Percentiles rank a stretch among this genome's conserved stretches.
Conservation (phyloP, 2,797 vertebrate genomes). For the Brachyalestes nurse region DNA sequence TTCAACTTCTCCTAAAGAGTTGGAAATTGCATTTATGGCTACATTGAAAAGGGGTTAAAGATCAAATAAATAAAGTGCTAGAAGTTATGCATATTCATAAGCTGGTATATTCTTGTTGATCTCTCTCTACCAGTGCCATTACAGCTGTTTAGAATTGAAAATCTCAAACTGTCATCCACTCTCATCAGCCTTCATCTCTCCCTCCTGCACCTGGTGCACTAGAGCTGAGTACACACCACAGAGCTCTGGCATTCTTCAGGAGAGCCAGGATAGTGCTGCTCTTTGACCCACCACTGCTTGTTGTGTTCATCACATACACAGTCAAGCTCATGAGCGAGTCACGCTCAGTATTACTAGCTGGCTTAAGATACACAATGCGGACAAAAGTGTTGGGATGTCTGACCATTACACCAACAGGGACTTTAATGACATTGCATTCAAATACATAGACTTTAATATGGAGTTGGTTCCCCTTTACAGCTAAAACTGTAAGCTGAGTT, state of each 20-base stretch:
- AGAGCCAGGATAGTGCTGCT: background rate
- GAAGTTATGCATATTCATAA: background rate
- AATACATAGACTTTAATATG: no score
- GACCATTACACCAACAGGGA: no score
- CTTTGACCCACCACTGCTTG: background rate
- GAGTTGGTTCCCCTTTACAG: no score
- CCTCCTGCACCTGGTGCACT: background rate
- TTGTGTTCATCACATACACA: background rate
- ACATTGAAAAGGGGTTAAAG: background rate
- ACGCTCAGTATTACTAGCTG: background rate
- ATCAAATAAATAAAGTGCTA: background rate
- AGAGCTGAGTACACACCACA: background rate
- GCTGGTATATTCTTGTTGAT: constrained; percentile 21
- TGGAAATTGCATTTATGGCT: background rate
- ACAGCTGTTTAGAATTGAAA: constrained; percentile 13
- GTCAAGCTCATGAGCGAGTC: background rate
- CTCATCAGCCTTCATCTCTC: constrained; percentile 15
- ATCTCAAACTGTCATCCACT: constrained; percentile 33
- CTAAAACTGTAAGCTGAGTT: no score
- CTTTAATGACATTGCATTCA: no score
- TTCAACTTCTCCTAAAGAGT: background rate
- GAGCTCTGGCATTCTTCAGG: no score
- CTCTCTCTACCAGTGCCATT: constrained; percentile 8
- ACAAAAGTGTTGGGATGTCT: no score
- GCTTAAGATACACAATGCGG: no score